Evolutionary conservation across 2,888 invertebrate species (phyloP).

Genomic region (Meandrusa payeni): DNA sequence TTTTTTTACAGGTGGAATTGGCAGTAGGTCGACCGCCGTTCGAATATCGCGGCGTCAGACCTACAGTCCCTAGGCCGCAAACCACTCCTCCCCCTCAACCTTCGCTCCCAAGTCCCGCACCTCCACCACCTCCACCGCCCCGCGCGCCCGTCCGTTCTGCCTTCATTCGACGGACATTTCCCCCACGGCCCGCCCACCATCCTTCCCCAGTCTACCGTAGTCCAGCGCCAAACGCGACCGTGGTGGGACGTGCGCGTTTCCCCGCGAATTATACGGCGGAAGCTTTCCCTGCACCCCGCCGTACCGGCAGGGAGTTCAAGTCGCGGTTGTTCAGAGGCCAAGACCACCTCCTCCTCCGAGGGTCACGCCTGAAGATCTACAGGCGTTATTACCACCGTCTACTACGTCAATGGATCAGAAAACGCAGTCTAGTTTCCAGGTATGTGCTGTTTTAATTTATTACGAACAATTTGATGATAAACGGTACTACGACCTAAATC

Average conservation of each 20-base stretch:
- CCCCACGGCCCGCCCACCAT: slow-evolving; percentile 31
- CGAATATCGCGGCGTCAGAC: slow-evolving; percentile 56
- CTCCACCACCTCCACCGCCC: slow-evolving; percentile 36
- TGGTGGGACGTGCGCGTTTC: slow-evolving; percentile 34
- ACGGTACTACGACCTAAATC: no score
- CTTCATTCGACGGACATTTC: slow-evolving; percentile 36
- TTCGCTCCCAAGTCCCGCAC: slow-evolving; percentile 37
- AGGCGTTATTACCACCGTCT: slow-evolving; percentile 73
- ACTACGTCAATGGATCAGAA: slow-evolving; percentile 81
- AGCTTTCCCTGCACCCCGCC: slow-evolving; percentile 38
- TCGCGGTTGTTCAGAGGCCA: slow-evolving; percentile 29
- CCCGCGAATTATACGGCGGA: slow-evolving; percentile 29
- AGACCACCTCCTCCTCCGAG: slow-evolving; percentile 40
- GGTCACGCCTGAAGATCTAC: slow-evolving; percentile 64
- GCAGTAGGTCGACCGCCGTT: slow-evolving; percentile 65
- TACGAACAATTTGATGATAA: no score
- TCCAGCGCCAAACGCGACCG: slow-evolving; percentile 36
- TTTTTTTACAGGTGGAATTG: slow-evolving; percentile 55
- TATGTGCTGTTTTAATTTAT: no score
- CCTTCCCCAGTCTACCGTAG: slow-evolving; percentile 35
- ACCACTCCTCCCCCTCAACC: slow-evolving; percentile 30
- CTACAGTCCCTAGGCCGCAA: slow-evolving; percentile 36
- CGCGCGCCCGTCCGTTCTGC: slow-evolving; percentile 32
- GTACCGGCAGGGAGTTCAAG: slow-evolving; percentile 34
- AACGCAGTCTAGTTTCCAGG: slow-evolving; percentile 82